These are phyloP conservation scores for Parazoanthus atlanticus DNA, from an alignment of 92 coral and sea anemone species.

Conservation along the genomic window DNA sequence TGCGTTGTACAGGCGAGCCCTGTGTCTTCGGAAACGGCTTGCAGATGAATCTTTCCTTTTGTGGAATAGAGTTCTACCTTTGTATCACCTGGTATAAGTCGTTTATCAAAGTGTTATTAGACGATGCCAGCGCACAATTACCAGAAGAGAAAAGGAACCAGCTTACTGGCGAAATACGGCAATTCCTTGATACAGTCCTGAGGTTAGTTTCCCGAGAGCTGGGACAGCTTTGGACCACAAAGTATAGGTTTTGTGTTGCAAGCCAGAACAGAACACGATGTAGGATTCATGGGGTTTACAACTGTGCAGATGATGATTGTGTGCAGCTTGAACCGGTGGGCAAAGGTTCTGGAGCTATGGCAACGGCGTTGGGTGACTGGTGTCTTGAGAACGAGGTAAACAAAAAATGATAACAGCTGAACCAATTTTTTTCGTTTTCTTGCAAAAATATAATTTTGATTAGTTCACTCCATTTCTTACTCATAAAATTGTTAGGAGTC, in stretches of 20 bases:
- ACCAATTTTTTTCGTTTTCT: background rate
- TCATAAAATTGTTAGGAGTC: no score
- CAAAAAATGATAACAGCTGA: background rate
- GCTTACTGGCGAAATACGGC: background rate
- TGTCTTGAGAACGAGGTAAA: conserved; percentile 2
- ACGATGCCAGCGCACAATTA: background rate
- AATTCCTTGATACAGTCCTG: background rate
- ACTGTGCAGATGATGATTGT: background rate
- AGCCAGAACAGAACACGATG: background rate
- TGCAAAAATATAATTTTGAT: background rate
- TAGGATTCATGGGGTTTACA: background rate
- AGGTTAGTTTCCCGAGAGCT: background rate
- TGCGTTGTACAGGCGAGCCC: background rate
- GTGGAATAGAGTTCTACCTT: background rate
- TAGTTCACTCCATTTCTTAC: background rate
- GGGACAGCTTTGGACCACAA: background rate
- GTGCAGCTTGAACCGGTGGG: background rate
- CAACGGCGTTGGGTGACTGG: conserved; percentile 4
- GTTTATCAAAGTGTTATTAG: background rate
- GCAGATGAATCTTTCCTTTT: background rate
- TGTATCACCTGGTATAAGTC: background rate
- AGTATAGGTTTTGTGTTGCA: background rate
- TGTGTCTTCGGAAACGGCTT: background rate
- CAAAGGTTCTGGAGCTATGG: background rate
- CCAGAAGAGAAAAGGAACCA: background rate